Conservation (phyloP, 2,797 vertebrate genomes). For the Hylomyscus alleni region DNA sequence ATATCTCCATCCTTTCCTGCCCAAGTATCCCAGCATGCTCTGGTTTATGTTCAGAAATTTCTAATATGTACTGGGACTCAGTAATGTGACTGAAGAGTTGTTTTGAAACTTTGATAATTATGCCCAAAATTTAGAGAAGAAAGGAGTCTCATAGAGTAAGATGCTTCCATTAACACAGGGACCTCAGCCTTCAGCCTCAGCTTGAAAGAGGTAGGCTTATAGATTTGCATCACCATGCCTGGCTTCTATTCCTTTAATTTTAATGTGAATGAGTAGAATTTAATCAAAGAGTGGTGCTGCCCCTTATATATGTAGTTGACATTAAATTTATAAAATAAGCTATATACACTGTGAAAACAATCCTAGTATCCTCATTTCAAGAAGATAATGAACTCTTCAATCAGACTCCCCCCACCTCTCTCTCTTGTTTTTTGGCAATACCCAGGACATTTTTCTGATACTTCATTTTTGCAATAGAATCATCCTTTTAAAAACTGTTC, state of each 20-base stretch:
- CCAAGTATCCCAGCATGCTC: conserved; percentile 75
- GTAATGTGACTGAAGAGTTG: conserved; percentile 77
- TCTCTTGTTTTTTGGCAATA: too few species aligned
- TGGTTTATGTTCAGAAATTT: conserved; percentile 86
- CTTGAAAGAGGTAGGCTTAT: background rate
- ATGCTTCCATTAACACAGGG: conserved; percentile 78
- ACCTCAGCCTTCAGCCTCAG: background rate
- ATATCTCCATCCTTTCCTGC: background rate
- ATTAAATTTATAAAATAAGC: conserved; percentile 80
- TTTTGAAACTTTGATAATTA: conserved; percentile 77
- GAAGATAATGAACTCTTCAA: conserved; percentile 46
- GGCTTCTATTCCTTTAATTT: conserved; percentile 23
- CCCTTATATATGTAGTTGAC: conserved; percentile 78
- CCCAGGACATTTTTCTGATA: background rate
- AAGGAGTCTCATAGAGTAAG: conserved; percentile 71
- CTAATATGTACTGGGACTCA: conserved; percentile 80
- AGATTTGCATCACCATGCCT: background rate
- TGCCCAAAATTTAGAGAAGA: conserved; percentile 70
- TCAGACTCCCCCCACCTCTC: background rate
- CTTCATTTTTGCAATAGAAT: background rate
- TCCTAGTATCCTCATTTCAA: background rate
- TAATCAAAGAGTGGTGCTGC: conserved; percentile 80
- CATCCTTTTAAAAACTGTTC: background rate
- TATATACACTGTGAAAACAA: conserved; percentile 59
- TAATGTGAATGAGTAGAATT: conserved; percentile 86